Evolutionary conservation across 2,888 invertebrate genomes (phyloP).

Genomic region (Acheta domesticus): DNA sequence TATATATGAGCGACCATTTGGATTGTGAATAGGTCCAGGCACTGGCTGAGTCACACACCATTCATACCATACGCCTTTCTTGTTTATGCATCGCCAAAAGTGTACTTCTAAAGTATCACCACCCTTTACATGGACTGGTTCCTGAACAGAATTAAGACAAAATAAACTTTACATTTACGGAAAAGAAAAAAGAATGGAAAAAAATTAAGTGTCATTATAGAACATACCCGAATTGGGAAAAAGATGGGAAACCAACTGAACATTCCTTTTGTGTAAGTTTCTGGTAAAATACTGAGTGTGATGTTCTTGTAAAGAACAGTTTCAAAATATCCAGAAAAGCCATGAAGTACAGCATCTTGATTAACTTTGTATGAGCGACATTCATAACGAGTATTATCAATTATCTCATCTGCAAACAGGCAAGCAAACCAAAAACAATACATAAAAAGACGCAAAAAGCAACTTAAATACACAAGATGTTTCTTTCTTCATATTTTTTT

Average conservation of each 20-base stretch:
- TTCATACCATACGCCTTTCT: slow-evolving; percentile 92
- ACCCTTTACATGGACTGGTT: slow-evolving; percentile 67
- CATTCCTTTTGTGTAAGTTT: slow-evolving; percentile 86
- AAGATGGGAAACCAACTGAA: slow-evolving; percentile 98
- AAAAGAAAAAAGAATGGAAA: not conserved
- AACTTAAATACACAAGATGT: not conserved
- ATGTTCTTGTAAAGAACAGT: slow-evolving; percentile 80
- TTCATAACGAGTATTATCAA: slow-evolving; percentile 72
- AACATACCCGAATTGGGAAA: slow-evolving; percentile 77
- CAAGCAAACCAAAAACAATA: not conserved
- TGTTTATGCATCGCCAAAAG: slow-evolving; percentile 80
- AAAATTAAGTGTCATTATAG: slow-evolving; percentile 21
- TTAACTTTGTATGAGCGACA: slow-evolving; percentile 64
- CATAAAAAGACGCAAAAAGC: slow-evolving; percentile 12
- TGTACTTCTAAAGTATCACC: slow-evolving; percentile 71
- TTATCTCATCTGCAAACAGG: slow-evolving; percentile 45
- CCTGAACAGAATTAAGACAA: slow-evolving; percentile 50
- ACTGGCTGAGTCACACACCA: slow-evolving; percentile 73
- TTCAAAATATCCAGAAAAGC: slow-evolving; percentile 95
- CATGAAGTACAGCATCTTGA: slow-evolving; percentile 81
- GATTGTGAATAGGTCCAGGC: slow-evolving; percentile 62
- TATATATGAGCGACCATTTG: slow-evolving; percentile 68
- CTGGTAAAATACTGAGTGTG: slow-evolving; percentile 83
- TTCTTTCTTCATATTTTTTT: not conserved
- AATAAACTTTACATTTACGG: not conserved